These are phyloP conservation scores for Microtus agrestis DNA, from an alignment of 2,797 vertebrate species.

Conservation along the genomic window DNA sequence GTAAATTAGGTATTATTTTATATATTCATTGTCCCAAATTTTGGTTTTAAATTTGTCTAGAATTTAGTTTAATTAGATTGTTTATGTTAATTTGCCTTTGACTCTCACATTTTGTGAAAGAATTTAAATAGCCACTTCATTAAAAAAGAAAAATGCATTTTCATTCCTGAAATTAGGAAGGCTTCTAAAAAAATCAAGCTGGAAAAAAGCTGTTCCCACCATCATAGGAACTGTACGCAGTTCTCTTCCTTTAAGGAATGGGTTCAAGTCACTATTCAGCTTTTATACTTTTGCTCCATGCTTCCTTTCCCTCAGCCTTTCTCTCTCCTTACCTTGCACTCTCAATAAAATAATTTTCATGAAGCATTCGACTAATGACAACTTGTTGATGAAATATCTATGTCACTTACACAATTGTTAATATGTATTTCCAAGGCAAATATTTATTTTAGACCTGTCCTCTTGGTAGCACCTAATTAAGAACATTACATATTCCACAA, in stretches of 20 bases:
- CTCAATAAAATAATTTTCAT: neutral
- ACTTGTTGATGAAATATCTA: conserved; percentile 34
- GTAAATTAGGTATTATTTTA: neutral
- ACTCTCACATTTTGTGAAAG: neutral
- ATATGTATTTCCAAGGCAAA: conserved; percentile 36
- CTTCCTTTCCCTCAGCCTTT: neutral
- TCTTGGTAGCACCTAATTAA: conserved; percentile 38
- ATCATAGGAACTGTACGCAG: neutral
- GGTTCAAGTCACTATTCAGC: neutral
- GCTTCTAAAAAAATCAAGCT: conserved; percentile 45
- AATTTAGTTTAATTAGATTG: conserved; percentile 39
- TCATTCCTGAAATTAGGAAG: conserved; percentile 40
- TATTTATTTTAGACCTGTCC: conserved; percentile 35
- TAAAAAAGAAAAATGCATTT: neutral
- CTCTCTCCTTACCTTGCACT: neutral
- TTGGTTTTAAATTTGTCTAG: conserved; percentile 41
- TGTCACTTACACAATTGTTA: neutral
- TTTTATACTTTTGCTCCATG: neutral
- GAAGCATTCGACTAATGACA: neutral
- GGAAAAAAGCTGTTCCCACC: conserved; percentile 42
- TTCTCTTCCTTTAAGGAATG: neutral
- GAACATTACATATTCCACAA: conserved; percentile 20
- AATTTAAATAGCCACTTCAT: neutral
- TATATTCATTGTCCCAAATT: neutral
- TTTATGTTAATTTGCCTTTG: conserved; percentile 32